Evolutionary conservation across 2,797 vertebrate genomes (phyloP), one percentile per base, ranked within the genome.

Genomic region (Urophycis tenuis): DNA sequence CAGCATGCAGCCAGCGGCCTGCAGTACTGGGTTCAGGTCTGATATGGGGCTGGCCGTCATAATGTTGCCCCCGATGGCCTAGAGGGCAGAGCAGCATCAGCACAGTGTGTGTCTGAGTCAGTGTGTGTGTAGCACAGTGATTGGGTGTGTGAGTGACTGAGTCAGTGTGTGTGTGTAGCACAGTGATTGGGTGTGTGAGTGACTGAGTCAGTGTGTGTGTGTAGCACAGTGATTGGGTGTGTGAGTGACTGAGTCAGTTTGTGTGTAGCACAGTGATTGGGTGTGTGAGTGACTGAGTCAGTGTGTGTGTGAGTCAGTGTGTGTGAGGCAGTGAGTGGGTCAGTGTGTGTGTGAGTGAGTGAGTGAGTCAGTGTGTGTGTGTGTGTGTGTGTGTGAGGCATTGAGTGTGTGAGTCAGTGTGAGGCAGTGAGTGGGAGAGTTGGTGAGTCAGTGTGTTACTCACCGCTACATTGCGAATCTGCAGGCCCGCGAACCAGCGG

Each of bases 11-110:
- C 91, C 85, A 0, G 95, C 92, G 14, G 95, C 96, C 96, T 98
- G 96, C 76, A 99, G 93, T 19, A 99, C 94, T 0, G 97, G 97
- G 88, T 98, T 99, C 81, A 99, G 94, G 87, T 99, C 97, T 14
- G 97, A 99, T 82, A 98, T 98, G 33, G 97, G 97, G 76, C 97
- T 99, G n/a, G 97, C 97, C 0, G 95, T 98, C 93, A 99, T 97
- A 87, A 99, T 95, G 88, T 98, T 99, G n/a, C 97, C 97, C 39
- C 97, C 97, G 0, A 99, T 80, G 32, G 96, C 95, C 97, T 99
- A 84, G 64, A 14, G 88, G n/a, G n/a, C n/a, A n/a, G n/a, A n/a
- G n/a, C n/a, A n/a, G n/a, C n/a, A n/a, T n/a, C n/a, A n/a, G n/a
- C n/a, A n/a, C n/a, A n/a, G n/a, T n/a, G n/a, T n/a, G n/a, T n/a